Evolutionary conservation across 2,113 vertebrate species (phyloP), one percentile per base, ranked within the genome.

Genomic region (Nycticebus coucang): DNA sequence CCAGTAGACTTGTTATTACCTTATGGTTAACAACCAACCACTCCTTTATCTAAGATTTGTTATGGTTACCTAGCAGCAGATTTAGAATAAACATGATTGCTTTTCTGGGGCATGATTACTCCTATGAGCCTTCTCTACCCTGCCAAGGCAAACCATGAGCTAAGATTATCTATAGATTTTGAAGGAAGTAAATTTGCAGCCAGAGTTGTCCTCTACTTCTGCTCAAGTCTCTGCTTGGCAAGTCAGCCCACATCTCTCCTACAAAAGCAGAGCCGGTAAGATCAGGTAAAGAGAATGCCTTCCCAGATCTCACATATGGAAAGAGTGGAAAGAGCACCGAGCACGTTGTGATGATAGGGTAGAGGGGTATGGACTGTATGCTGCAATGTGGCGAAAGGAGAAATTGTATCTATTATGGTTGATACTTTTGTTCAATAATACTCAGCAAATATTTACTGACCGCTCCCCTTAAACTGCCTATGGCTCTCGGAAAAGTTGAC

Each of bases 21-120:
- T n/a, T n/a, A n/a, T n/a, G n/a, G n/a, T n/a, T n/a, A 92, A 88
- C 18, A 93, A 87, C 50, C 80, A 95, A 64, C 2, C 69, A 87
- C 2, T 4, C 84, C 69, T 45, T 81, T 74, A 80, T 84, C 86
- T 72, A 78, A 24, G n/a, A 69, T 57, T 45, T n/a, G 11, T 86
- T 95, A 55, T 17, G 4, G 55, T 96, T 94, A 91, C 96, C 97
- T 95, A 59, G 97, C 97, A 98, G 95, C 91, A 5, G 0, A 37
- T 84, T 95, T 66, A 94, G 94, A 95, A 69, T 18, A 92, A 81
- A 19, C 0, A 91, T 26, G 0, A 69, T 71, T 94, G 81, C 33
- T 96, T 85, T 81, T 87, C 94, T 74, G 12, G 84, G 86, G 87
- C 71, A 89, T 80, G 78, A 89, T 89, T 83, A 87, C 68, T 50